Evolutionary conservation across 2,888 invertebrate genomes (phyloP), one percentile per base, ranked within the genome.

Genomic region (Periphyllus acericola): DNA sequence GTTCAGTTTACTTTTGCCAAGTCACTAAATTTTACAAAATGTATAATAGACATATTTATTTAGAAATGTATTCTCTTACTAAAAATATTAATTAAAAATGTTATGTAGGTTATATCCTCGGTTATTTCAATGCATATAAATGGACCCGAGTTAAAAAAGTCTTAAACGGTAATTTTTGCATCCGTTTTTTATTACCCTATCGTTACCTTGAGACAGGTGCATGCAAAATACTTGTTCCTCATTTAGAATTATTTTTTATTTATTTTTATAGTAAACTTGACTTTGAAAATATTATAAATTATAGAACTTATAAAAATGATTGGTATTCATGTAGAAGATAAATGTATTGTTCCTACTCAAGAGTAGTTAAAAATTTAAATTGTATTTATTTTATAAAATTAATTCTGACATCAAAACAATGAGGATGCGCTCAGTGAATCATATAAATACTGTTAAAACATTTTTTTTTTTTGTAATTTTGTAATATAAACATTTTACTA

Each of bases 121-220:
- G 6, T 17, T 52, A 83, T 74, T 60, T 83, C 83, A 75, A 75
- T 34, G 55, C 83, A 75, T 60, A 75, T 83, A 83, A 19, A 83
- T 75, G 83, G 83, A 83, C 55, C 36, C n/a, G 55, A 72, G 72
- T 72, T 83, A 55, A 83, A 78, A 52, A 83, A 83, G 32, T 55
- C 55, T 55, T 55, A n/a, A 83, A 83, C 9, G 83, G 83, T 83
- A 83, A 83, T 83, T 34, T 83, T 83, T 74, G 55, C 21, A 11
- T 74, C 36, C 32, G 72, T 29, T 83, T 83, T 83, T 83, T 83
- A 75, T 40, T 83, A 60, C 60, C 74, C n/a, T 72, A 14, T 14
- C 25, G 66, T 68, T 36, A 66, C 21, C 66, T 74, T 83, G 60
- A 40, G 29, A 34, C n/a, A 29, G 34, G 74, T 83, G 83, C 83